These are phyloP conservation scores for Gari tellinella DNA, from an alignment of 2,888 invertebrate species.

Conservation along the genomic window DNA sequence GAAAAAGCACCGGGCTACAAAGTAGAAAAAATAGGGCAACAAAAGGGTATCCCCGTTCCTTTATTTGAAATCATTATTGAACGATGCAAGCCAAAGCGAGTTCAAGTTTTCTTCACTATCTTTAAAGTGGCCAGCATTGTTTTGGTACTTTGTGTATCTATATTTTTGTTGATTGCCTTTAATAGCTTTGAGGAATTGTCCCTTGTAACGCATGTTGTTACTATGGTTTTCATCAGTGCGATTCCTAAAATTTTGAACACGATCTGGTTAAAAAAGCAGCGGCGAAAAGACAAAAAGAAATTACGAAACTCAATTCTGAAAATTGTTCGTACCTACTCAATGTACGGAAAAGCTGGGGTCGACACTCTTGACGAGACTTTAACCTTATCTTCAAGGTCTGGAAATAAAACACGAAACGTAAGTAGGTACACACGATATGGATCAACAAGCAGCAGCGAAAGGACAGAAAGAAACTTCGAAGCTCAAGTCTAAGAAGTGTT, in stretches of 20 bases:
- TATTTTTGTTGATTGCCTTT: constrained; percentile 35
- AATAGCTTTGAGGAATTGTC: constrained; percentile 49
- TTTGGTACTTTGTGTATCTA: constrained; percentile 27
- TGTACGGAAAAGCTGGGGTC: too few relatives aligned
- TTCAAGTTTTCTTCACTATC: constrained; percentile 35
- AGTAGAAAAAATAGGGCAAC: constrained; percentile 2
- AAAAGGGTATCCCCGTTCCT: constrained; percentile 23
- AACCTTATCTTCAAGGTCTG: too few relatives aligned
- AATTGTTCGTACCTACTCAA: too few relatives aligned
- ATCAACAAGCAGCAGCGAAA: too few relatives aligned
- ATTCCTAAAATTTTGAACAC: constrained; percentile 32
- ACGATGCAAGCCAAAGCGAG: constrained; percentile 28
- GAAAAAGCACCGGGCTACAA: background rate
- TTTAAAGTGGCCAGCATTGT: constrained; percentile 30
- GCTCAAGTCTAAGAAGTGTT: too few relatives aligned
- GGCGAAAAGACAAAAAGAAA: too few relatives aligned
- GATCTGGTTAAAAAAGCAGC: too few relatives aligned
- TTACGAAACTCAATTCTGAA: too few relatives aligned
- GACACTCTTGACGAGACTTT: too few relatives aligned
- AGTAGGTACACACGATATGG: too few relatives aligned
- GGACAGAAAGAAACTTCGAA: too few relatives aligned
- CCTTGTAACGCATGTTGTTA: constrained; percentile 42
- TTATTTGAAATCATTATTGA: constrained; percentile 29
- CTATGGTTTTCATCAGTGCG: constrained; percentile 42
- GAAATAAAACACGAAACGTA: too few relatives aligned